Evolutionary conservation across 2,797 vertebrate species (phyloP).

Genomic region (Typhlichthys subterraneus): DNA sequence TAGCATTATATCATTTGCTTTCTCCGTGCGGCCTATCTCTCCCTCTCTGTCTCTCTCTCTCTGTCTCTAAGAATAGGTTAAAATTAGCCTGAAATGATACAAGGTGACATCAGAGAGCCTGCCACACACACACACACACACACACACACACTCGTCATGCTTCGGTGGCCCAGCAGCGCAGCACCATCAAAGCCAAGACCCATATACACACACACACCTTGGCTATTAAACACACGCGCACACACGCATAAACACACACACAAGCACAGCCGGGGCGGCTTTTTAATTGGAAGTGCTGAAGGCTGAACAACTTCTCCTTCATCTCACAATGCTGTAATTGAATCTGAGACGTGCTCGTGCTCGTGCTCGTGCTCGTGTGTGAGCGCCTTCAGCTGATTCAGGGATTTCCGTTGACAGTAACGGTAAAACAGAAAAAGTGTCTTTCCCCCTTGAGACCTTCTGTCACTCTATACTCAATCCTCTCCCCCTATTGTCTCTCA

Average conservation of each 20-base stretch:
- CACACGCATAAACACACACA: slow-evolving; percentile 15
- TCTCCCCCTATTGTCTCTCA: slow-evolving; percentile 8
- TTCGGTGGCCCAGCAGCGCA: slow-evolving; percentile 62
- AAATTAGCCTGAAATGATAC: slow-evolving; percentile 80
- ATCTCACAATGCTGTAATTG: slow-evolving; percentile 79
- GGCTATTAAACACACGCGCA: slow-evolving; percentile 13
- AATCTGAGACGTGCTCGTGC: slow-evolving; percentile 64
- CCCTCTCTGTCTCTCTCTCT: slow-evolving; percentile 39
- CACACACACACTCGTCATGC: slow-evolving; percentile 51
- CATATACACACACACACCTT: slow-evolving; percentile 40
- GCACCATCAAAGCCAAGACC: slow-evolving; percentile 69
- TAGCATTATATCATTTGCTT: slow-evolving; percentile 63
- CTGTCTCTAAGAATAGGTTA: slow-evolving; percentile 66
- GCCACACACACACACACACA: slow-evolving; percentile 26
- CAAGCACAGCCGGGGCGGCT: slow-evolving; percentile 45
- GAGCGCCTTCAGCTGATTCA: slow-evolving; percentile 66
- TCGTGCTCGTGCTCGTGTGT: slow-evolving; percentile 15
- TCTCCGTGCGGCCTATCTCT: slow-evolving; percentile 43
- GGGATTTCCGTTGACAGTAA: slow-evolving; percentile 66
- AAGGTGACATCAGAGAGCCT: slow-evolving; percentile 73
- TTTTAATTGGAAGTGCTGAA: slow-evolving; percentile 79
- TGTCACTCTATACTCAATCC: slow-evolving; percentile 55
- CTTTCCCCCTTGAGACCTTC: slow-evolving; percentile 51
- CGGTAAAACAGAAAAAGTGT: slow-evolving; percentile 68
- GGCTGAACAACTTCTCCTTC: slow-evolving; percentile 78